Base-by-base conservation (phyloP, 1,140 invertebrate genomes). In the Rhopalosiphum maidis region DNA sequence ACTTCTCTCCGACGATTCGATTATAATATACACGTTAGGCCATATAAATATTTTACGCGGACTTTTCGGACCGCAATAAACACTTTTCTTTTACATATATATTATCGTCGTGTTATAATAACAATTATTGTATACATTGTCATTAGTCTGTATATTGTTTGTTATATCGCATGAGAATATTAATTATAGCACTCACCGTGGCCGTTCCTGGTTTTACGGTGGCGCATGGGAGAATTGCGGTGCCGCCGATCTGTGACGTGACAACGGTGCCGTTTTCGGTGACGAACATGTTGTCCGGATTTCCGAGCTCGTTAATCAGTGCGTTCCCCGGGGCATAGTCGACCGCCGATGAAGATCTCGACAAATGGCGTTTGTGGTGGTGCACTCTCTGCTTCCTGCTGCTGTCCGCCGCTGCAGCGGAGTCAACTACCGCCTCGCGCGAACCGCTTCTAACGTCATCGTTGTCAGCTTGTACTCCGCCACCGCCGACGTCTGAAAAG, bases 241-340 rank as follows among this genome's bases (percentile, higher is more conserved):
- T 98, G 91, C 97, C 97, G 23, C 97, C 97, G 86, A 97, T 97
- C 95, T 98, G 98, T 93, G 97, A 97, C 43, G 96, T 97, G 94
- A 98, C 96, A 68, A 97, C 95, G 2, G 97, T 98, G 93, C 97
- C 97, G 95, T 98, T 98, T 94, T 97, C 96, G 37, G 97, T 98
- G 83, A 96, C 96, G 95, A 98, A 98, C 83, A 93, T 93, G 82
- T 93, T 93, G n/a, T 54, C 77, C 46, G 91, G 48, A 54, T 54
- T 55, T n/a, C 48, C 91, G n/a, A 93, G 43, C n/a, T 93, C 91
- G 48, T 93, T 93, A 55, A 86, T 86, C 43, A 93, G 48, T 35
- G 68, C 68, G 51, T 93, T 86, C 41, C 48, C 48, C 9, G 48
- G 77, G 91, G 68, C 48, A 85, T 85, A 43, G 77, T 54, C 48